These are phyloP conservation scores for Girardinichthys multiradiatus DNA, from an alignment of 2,113 vertebrate species.

Conservation along the genomic window DNA sequence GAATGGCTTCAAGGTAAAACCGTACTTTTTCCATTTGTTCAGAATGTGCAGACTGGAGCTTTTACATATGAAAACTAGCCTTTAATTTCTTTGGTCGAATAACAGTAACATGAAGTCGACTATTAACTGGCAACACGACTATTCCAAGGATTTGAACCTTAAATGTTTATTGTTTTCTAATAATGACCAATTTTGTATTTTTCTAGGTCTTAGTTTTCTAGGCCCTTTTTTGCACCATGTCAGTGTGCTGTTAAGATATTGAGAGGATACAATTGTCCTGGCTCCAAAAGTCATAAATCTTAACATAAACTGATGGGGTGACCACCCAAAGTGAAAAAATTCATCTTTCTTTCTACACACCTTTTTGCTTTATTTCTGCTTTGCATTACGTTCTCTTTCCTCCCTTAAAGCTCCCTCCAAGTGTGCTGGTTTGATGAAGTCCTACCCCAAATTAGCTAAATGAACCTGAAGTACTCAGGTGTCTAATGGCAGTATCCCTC, in stretches of 20 bases:
- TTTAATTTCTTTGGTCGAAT: neutral
- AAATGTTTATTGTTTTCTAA: neutral
- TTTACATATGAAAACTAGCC: neutral
- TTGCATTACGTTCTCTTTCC: neutral
- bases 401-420: neutral
- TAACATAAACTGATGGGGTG: neutral
- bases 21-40: neutral
- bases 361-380: neutral
- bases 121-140: neutral
- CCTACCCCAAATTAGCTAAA: neutral
- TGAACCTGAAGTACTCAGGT: neutral
- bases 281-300: neutral
- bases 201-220: neutral
- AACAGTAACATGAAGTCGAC: neutral
- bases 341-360: neutral
- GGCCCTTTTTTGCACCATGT: neutral
- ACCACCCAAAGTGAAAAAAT: neutral
- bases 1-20: conserved; percentile 90
- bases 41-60: neutral
- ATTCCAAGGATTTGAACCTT: neutral
- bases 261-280: neutral
- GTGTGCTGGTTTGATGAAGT: neutral
- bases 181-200: neutral
- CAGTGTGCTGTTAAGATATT: neutral
- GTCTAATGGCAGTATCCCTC: neutral